phyloP scores from a whole-genome alignment of 1,140 invertebrate species.

The Brachionus asplanchnoidis region DNA sequence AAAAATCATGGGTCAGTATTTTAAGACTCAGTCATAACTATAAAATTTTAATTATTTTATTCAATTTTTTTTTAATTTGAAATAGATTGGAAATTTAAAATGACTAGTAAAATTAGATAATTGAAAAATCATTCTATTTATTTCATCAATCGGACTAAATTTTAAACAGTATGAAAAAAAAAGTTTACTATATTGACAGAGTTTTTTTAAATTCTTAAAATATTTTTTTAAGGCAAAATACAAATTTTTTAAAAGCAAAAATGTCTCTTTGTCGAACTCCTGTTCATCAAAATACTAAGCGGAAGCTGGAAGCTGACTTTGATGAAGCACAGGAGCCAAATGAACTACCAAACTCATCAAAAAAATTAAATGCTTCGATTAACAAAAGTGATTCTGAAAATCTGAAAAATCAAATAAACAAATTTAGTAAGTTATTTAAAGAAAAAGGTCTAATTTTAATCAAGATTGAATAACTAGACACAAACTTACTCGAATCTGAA shows the following conservation, averaged over 20 bases:
- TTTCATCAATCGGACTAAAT: too few species aligned
- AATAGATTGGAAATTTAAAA: too few species aligned
- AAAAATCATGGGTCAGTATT: too few species aligned
- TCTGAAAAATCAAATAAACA: neutral
- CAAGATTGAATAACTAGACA: neutral
- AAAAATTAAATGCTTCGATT: neutral
- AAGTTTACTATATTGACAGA: too few species aligned
- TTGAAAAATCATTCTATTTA: too few species aligned
- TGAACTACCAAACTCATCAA: neutral
- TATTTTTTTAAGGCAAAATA: neutral
- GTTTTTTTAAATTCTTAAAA: too few species aligned
- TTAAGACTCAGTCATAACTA: too few species aligned
- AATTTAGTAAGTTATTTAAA: neutral
- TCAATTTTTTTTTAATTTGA: too few species aligned
- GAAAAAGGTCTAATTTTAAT: neutral
- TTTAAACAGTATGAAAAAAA: too few species aligned
- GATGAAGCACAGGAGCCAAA: neutral
- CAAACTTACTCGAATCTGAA: conserved; percentile 11
- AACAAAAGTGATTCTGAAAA: neutral
- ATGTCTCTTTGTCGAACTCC: conserved; percentile 11
- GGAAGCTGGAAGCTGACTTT: neutral
- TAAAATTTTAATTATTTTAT: too few species aligned
- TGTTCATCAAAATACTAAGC: neutral
- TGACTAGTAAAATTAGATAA: too few species aligned
- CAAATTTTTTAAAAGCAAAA: neutral